A percentile compares a stretch with the other conserved stretches of the same genome.
These are phyloP conservation scores for Bombus balteatus DNA, from an alignment of 1,140 invertebrate genomes.

Conservation along the genomic window DNA sequence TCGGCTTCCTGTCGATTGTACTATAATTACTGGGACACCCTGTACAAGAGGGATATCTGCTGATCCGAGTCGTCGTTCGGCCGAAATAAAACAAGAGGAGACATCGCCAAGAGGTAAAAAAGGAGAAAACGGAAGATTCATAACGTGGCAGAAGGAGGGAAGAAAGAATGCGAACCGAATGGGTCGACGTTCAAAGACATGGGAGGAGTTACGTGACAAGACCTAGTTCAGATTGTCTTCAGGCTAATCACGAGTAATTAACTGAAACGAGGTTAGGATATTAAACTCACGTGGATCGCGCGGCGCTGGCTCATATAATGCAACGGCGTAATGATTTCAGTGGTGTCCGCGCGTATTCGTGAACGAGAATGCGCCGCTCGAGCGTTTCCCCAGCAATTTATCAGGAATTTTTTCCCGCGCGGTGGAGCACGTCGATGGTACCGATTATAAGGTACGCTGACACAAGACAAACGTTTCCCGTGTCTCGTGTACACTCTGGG, in stretches of 20 bases:
- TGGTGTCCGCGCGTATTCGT: no score
- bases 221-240: slow-evolving; percentile 45
- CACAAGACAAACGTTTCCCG: background rate
- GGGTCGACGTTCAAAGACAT: slow-evolving; percentile 9
- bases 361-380: background rate
- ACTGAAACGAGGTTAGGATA: slow-evolving; percentile 48
- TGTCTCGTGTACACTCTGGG: background rate
- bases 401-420: background rate
- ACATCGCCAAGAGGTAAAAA: no score
- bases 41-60: no score
- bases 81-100: no score
- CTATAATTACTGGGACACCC: no score
- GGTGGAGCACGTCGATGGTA: slow-evolving; percentile 13
- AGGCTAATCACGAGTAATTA: slow-evolving; percentile 48
- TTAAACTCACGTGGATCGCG: slow-evolving; percentile 28
- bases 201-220: background rate
- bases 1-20: no score
- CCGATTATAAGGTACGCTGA: background rate
- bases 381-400: slow-evolving; percentile 14
- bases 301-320: background rate
- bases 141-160: no score
- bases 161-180: background rate
- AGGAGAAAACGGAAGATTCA: no score
- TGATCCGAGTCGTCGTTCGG: no score
- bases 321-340: slow-evolving; percentile 8